phyloP scores from a whole-genome alignment of 2,888 invertebrate species.

The Camptogramma bilineatum region DNA sequence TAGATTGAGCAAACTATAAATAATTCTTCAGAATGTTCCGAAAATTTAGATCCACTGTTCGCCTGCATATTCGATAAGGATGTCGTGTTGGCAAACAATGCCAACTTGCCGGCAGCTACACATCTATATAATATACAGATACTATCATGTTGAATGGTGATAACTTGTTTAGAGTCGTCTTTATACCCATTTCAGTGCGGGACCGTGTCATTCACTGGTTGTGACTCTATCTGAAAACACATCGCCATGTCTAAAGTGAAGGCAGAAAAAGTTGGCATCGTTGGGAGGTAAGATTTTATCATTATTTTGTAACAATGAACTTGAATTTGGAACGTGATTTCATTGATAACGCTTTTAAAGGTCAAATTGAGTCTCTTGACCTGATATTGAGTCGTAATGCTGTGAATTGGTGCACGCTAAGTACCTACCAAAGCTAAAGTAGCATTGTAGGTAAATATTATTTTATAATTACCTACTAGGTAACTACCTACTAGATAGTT shows the following conservation, averaged over 20 bases:
- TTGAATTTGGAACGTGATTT: constrained; percentile 27
- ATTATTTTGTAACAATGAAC: constrained; percentile 20
- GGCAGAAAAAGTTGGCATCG: constrained; percentile 89
- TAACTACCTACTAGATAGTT: not conserved
- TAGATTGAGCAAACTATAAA: not conserved
- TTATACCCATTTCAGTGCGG: constrained; percentile 46
- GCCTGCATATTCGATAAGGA: not conserved
- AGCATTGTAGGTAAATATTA: not conserved
- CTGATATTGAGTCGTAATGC: not conserved
- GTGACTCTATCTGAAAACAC: constrained; percentile 48
- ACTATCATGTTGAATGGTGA: constrained; percentile 33
- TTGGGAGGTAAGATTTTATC: constrained; percentile 87
- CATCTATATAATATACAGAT: not conserved
- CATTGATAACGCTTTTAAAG: constrained; percentile 18
- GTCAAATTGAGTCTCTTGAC: constrained; percentile 4
- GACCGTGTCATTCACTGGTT: constrained; percentile 55
- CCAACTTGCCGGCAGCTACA: not conserved
- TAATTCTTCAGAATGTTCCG: not conserved
- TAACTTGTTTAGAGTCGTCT: constrained; percentile 54
- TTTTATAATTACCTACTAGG: not conserved
- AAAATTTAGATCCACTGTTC: not conserved
- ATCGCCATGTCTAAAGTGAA: constrained; percentile 69
- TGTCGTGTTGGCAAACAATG: not conserved
- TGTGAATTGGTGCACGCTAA: constrained; percentile 1
- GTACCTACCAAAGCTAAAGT: not conserved